A percentile compares a stretch with the other conserved stretches of the same genome.
Evolutionary conservation across 2,113 vertebrate species (phyloP).

Genomic region (Oriolus oriolus): DNA sequence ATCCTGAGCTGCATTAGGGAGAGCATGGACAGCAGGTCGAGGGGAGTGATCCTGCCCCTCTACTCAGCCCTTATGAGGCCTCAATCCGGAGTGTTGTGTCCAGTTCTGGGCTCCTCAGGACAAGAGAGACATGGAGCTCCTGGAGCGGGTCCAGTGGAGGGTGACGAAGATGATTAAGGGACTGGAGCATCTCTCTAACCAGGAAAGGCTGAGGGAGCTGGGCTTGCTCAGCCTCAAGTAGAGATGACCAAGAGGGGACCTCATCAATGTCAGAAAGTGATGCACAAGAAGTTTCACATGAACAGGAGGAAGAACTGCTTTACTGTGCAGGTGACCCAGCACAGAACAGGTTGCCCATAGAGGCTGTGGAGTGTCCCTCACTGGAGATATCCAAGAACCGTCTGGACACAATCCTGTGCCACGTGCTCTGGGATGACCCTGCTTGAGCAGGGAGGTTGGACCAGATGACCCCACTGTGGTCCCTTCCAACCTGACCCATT

Average conservation of each 20-base stretch:
- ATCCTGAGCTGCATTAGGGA: not conserved
- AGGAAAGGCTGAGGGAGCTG: not conserved
- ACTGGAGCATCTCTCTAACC: not conserved
- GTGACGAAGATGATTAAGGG: not conserved
- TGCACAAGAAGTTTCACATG: not conserved
- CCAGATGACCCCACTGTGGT: not conserved
- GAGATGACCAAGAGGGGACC: not conserved
- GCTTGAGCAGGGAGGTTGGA: not conserved
- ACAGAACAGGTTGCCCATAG: not conserved
- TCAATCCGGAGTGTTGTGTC: not conserved
- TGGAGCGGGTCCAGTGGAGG: not conserved
- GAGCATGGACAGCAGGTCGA: fast-evolving
- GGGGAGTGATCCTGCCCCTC: not conserved
- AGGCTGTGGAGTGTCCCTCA: not conserved
- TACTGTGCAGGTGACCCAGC: fast-evolving
- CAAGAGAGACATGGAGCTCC: not conserved
- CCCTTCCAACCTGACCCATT: not conserved
- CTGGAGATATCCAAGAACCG: not conserved
- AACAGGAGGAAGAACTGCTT: not conserved
- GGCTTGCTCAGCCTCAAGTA: not conserved
- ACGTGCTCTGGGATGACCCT: not conserved
- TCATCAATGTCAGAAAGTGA: not conserved
- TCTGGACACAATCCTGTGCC: not conserved
- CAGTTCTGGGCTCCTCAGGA: not conserved
- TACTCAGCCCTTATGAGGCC: not conserved